A percentile compares a stretch with the other conserved stretches of the same genome.
Conservation (phyloP, 2,888 invertebrate species). For the Drosophila lutescens region DNA sequence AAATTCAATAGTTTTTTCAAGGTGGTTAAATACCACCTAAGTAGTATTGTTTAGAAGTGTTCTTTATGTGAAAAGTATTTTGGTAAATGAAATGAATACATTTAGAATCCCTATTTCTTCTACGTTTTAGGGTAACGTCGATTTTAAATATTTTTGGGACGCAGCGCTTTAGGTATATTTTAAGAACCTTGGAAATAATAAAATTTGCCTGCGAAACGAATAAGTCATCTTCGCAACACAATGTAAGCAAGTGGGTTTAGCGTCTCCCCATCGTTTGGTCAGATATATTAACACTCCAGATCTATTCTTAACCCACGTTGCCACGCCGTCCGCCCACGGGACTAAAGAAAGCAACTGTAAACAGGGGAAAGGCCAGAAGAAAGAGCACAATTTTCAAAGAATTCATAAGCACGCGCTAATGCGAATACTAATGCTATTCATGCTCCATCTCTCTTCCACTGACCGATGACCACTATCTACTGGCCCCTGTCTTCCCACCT, state of each 20-base stretch:
- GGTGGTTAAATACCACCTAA: no score
- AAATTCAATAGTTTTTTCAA: no score
- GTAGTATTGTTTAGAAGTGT: no score
- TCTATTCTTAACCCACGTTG: slow-evolving; percentile 37
- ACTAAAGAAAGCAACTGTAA: slow-evolving; percentile 28
- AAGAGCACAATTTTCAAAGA: slow-evolving; percentile 57
- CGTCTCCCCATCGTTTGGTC: slow-evolving; percentile 14
- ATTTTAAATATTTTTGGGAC: neutral
- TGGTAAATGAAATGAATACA: neutral
- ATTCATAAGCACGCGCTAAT: slow-evolving; percentile 73
- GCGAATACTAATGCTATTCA: slow-evolving; percentile 49
- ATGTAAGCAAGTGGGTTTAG: slow-evolving; percentile 12
- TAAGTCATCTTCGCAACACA: slow-evolving; percentile 10
- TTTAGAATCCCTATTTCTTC: no score
- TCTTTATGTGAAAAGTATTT: neutral
- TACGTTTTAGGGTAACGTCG: neutral
- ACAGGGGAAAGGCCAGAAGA: slow-evolving; percentile 22
- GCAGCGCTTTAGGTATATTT: neutral
- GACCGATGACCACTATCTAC: slow-evolving; percentile 1
- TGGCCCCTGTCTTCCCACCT: slow-evolving; percentile 25
- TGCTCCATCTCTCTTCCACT: slow-evolving; percentile 1
- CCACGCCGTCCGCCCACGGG: slow-evolving; percentile 39
- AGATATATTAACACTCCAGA: slow-evolving; percentile 29
- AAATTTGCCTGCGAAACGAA: slow-evolving; percentile 19
- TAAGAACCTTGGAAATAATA: slow-evolving; percentile 2